A percentile compares a stretch with the other conserved stretches of the same genome.
phyloP scores from a whole-genome alignment of 2,888 invertebrate genomes.

The Agriotes lineatus region DNA sequence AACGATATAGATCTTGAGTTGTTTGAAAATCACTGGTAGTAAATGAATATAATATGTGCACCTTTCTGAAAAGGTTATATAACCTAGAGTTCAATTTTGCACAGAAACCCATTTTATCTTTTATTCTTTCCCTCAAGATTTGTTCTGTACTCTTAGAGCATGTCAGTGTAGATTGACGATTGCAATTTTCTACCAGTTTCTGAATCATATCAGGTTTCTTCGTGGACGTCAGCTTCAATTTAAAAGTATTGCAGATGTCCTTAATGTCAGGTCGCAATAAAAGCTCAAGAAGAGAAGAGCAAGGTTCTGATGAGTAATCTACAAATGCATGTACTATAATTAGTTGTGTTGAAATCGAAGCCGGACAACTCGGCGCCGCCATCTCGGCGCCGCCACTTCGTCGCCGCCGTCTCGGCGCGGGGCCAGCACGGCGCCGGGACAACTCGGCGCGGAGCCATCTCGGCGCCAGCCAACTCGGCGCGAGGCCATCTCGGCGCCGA shows the following conservation, averaged over 20 bases:
- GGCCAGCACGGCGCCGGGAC: too few relatives aligned
- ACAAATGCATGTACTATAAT: constrained; percentile 14
- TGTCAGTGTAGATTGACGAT: constrained; percentile 54
- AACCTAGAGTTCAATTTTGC: constrained; percentile 53
- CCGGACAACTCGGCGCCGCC: too few relatives aligned
- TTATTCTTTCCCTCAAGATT: constrained; percentile 52
- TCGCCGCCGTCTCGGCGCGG: too few relatives aligned
- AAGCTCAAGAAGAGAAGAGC: constrained; percentile 40
- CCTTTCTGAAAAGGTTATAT: constrained; percentile 50
- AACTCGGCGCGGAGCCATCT: too few relatives aligned
- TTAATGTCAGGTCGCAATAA: constrained; percentile 43
- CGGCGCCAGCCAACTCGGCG: too few relatives aligned
- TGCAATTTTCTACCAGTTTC: constrained; percentile 50
- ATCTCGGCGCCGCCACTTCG: too few relatives aligned
- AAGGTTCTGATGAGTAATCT: constrained; percentile 48
- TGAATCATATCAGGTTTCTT: constrained; percentile 46
- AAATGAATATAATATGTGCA: constrained; percentile 56
- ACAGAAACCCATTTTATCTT: constrained; percentile 53
- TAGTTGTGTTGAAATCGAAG: too few relatives aligned
- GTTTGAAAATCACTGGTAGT: constrained; percentile 51
- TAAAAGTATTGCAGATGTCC: constrained; percentile 44
- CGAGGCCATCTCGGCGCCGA: too few relatives aligned
- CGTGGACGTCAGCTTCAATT: constrained; percentile 35
- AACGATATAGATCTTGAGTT: constrained; percentile 50
- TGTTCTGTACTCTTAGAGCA: constrained; percentile 51